These are phyloP conservation scores for Notoglanidium macrostoma DNA, from an alignment of 2,797 vertebrate species.

Conservation along the genomic window DNA sequence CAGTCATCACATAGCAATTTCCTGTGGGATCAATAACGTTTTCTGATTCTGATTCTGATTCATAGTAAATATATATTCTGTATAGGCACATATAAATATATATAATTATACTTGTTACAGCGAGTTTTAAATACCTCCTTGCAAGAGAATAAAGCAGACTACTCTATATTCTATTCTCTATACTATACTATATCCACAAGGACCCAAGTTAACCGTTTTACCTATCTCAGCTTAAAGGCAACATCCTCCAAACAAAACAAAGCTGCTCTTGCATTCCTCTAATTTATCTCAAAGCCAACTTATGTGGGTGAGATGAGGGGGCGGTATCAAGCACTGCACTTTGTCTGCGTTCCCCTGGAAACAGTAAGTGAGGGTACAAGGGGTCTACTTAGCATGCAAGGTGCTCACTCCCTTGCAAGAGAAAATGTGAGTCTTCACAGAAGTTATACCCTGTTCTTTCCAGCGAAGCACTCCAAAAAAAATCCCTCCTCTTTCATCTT, in stretches of 20 bases:
- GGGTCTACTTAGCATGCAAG: slow-evolving; percentile 62
- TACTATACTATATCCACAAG: background rate
- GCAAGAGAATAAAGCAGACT: background rate
- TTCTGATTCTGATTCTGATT: too few species aligned
- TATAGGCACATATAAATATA: too few species aligned
- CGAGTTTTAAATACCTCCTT: background rate
- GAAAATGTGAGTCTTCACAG: slow-evolving; percentile 31
- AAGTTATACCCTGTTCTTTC: slow-evolving; percentile 23
- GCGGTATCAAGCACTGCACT: slow-evolving; percentile 48
- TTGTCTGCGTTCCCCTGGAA: slow-evolving; percentile 69
- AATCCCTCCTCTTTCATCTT: slow-evolving; percentile 20
- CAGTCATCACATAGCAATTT: too few species aligned
- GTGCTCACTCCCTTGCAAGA: slow-evolving; percentile 27
- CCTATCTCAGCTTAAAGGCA: background rate
- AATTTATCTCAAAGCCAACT: slow-evolving; percentile 39
- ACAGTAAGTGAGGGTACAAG: slow-evolving; percentile 61
- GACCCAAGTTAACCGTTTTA: background rate
- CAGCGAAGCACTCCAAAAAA: slow-evolving; percentile 36
- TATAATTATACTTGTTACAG: background rate
- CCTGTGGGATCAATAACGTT: too few species aligned
- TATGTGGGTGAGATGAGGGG: slow-evolving; percentile 63
- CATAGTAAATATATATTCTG: too few species aligned
- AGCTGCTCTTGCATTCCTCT: slow-evolving; percentile 9
- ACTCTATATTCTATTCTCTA: background rate
- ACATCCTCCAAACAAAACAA: slow-evolving; percentile 15